phyloP scores from a whole-genome alignment of 1,140 invertebrate species.

The Caerostris extrusa region DNA sequence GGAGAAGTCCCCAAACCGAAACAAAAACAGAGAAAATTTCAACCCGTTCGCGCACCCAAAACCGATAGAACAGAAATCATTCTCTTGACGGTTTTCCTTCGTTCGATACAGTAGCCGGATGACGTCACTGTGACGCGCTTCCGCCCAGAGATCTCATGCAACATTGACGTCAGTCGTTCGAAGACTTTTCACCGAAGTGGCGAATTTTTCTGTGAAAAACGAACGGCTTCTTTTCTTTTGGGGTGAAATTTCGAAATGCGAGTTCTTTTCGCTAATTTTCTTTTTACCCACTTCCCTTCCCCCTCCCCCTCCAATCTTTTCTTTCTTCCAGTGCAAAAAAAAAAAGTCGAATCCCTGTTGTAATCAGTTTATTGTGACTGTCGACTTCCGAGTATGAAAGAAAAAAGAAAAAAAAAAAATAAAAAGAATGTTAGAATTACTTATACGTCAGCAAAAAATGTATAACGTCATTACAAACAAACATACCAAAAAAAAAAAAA shows the following conservation, averaged over 20 bases:
- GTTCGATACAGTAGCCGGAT: constrained; percentile 58
- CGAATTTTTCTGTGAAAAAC: constrained; percentile 44
- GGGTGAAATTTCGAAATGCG: constrained; percentile 22
- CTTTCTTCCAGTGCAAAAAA: not conserved
- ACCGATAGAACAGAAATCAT: constrained; percentile 49
- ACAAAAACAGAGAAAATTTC: constrained; percentile 10
- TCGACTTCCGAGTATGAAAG: not conserved
- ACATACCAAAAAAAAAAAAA: too few species aligned
- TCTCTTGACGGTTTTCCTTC: constrained; percentile 20
- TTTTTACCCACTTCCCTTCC: not conserved
- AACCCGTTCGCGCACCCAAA: not conserved
- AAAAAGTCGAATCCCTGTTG: not conserved
- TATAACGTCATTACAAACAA: too few species aligned
- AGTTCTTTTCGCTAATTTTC: constrained; percentile 3
- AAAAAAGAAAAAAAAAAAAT: not conserved
- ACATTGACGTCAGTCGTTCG: constrained; percentile 64
- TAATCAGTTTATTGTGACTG: not conserved
- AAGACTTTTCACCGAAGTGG: constrained; percentile 53
- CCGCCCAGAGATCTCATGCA: constrained; percentile 48
- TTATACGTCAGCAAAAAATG: too few species aligned
- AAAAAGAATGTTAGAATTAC: too few species aligned
- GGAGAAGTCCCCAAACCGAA: not conserved
- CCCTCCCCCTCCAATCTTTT: not conserved
- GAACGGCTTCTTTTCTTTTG: constrained; percentile 1
- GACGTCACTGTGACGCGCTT: constrained; percentile 67